These are phyloP conservation scores for Canis aureus DNA, from an alignment of 2,113 vertebrate species.

Conservation along the genomic window DNA sequence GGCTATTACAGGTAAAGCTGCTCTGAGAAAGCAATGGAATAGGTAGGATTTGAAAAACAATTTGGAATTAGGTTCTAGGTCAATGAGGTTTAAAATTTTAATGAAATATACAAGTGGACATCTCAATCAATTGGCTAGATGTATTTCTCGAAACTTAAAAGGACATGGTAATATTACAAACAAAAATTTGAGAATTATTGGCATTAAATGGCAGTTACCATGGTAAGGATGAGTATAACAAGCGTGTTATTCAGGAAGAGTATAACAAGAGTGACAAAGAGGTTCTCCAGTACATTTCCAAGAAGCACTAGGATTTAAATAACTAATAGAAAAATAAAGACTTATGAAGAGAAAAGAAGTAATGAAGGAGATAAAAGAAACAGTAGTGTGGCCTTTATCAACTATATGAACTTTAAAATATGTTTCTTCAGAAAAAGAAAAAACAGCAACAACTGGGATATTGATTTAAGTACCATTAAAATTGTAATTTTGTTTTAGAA, in stretches of 20 bases:
- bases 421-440: neutral
- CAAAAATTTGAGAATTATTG: neutral
- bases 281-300: neutral
- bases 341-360: neutral
- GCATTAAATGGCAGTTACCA: too few relatives aligned
- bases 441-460: neutral
- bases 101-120: neutral
- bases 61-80: neutral
- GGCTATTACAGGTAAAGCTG: neutral
- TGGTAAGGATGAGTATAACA: neutral
- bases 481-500: neutral
- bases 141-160: neutral
- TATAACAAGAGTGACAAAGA: neutral
- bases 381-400: neutral
- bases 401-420: neutral
- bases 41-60: neutral
- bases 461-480: neutral
- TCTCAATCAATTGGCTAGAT: neutral
- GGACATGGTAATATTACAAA: neutral
- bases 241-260: neutral
- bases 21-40: neutral
- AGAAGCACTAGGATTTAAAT: neutral
- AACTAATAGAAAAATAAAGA: neutral
- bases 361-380: neutral
- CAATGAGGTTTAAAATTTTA: neutral